These are phyloP conservation scores for Ichneumoninae sp. DNA, from an alignment of 2,888 invertebrate species.

Conservation along the genomic window DNA sequence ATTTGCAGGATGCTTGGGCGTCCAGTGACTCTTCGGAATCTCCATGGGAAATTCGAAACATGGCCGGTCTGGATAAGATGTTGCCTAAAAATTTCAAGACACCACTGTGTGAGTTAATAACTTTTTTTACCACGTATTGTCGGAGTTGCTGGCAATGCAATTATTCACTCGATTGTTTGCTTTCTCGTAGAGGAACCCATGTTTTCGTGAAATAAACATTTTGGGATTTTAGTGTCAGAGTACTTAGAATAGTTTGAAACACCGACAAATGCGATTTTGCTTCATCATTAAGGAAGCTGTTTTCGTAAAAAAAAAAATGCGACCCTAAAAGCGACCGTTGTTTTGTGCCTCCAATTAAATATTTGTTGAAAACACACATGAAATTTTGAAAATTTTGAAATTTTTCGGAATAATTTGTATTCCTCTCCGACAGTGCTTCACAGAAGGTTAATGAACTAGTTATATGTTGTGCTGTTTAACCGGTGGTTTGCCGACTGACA, in stretches of 20 bases:
- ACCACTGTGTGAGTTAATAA: slow-evolving; percentile 69
- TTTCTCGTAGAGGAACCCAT: not conserved
- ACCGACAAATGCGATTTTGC: not conserved
- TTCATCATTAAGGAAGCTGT: not conserved
- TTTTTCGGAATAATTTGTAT: no score
- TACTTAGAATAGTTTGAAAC: not conserved
- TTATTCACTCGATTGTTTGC: not conserved
- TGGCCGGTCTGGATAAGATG: slow-evolving; percentile 88
- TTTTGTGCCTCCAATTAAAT: no score
- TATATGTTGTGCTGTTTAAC: no score
- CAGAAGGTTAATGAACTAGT: no score
- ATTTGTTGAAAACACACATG: no score
- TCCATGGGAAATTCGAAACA: slow-evolving; percentile 85
- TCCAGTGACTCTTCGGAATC: slow-evolving; percentile 77
- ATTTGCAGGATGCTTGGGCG: slow-evolving; percentile 88
- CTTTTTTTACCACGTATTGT: not conserved
- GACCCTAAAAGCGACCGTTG: no score
- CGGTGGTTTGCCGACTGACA: no score
- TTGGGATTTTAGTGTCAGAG: not conserved
- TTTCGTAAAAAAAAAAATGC: not conserved
- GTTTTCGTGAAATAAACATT: not conserved
- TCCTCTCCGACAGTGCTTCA: no score
- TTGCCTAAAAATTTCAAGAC: slow-evolving; percentile 78
- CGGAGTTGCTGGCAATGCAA: not conserved
- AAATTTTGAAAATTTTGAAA: no score